Conservation (phyloP, 2,888 invertebrate genomes). For the Ctena decussata region DNA sequence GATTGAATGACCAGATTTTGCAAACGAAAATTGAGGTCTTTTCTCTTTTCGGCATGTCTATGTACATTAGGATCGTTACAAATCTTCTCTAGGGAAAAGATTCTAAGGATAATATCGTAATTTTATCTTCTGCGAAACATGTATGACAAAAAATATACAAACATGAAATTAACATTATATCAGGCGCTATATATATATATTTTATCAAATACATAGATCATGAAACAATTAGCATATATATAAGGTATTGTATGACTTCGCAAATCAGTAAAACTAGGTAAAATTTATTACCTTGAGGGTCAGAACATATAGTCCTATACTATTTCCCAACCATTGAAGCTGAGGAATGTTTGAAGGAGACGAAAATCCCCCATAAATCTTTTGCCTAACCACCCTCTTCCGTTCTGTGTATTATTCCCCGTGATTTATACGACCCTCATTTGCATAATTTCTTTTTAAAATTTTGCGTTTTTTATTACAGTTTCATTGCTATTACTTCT, state of each 20-base stretch:
- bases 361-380: background rate
- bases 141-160: too few species aligned
- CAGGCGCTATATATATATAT: too few species aligned
- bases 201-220: too few species aligned
- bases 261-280: background rate
- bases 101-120: too few species aligned
- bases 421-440: background rate
- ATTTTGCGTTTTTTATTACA: background rate
- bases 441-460: background rate
- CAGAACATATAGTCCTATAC: background rate
- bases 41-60: too few species aligned
- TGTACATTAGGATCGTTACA: too few species aligned
- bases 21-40: too few species aligned
- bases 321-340: constrained; percentile 3
- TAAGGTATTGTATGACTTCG: background rate
- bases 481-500: background rate
- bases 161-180: too few species aligned
- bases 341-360: background rate
- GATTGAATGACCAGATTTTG: too few species aligned
- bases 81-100: too few species aligned
- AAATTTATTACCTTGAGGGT: background rate
- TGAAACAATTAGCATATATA: background rate
- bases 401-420: background rate
- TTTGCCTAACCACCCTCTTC: constrained; percentile 1
- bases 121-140: too few species aligned